These are phyloP conservation scores for Corythornis leucogaster DNA, from an alignment of 2,797 vertebrate genomes.

Conservation along the genomic window DNA sequence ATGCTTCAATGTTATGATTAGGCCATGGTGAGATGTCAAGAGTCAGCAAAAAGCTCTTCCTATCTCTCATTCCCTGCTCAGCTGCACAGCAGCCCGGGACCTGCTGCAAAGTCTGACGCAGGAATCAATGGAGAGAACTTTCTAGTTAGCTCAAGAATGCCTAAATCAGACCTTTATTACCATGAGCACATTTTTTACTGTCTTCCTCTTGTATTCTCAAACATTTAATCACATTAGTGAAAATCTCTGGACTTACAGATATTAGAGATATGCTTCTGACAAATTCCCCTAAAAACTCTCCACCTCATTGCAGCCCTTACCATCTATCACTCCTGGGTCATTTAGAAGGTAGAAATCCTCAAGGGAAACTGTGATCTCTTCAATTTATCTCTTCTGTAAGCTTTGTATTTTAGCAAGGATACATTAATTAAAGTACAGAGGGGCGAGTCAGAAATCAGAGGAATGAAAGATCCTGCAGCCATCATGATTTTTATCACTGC, in stretches of 20 bases:
- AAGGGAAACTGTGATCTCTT: not conserved
- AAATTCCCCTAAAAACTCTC: not conserved
- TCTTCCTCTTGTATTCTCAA: not conserved
- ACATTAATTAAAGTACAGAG: not conserved
- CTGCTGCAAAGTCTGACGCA: not conserved
- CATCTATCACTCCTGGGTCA: not conserved
- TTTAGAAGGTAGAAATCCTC: not conserved
- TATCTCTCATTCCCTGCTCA: not conserved
- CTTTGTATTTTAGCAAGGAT: not conserved
- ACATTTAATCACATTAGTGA: not conserved
- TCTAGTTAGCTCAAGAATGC: not conserved
- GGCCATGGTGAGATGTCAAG: not conserved
- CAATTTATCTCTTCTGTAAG: not conserved
- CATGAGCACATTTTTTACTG: not conserved
- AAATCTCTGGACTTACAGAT: not conserved
- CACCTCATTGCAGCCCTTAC: not conserved
- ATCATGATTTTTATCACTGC: not conserved
- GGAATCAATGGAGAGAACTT: not conserved
- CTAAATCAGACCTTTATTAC: not conserved
- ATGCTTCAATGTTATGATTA: not conserved
- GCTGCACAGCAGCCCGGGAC: not conserved
- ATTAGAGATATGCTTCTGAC: not conserved
- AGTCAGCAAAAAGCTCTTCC: not conserved
- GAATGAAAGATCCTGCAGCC: not conserved
- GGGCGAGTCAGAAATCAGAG: not conserved